Base-by-base conservation (phyloP, 2,888 invertebrate species). In the Halictus ligatus region DNA sequence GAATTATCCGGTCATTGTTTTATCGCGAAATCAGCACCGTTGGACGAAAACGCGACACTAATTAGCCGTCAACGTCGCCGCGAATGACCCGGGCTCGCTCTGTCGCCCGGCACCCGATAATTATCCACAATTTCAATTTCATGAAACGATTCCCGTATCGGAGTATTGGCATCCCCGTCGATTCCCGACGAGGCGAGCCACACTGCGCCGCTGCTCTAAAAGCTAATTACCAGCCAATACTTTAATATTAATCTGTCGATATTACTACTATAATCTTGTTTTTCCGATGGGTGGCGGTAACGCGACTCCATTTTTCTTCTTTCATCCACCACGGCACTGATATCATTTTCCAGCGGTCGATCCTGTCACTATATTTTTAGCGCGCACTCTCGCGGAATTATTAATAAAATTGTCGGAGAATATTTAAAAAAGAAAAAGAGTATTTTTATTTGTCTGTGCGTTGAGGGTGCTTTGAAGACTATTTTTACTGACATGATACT, bases 101-200 rank as follows among this genome's bases (percentile, higher is more conserved):
- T 80, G 80, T 78, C 75, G 77, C 48, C 3, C 18, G 75, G 58
- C 78, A 58, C 69, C 84, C 84, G 73, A 84, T 89, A 84, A 89
- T 89, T 83, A 71, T n/a, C 81, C 84, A 58, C 87, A 78, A 80
- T 84, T 89, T 83, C 89, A 84, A 83, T 89, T 83, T 79, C 76
- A 48, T 60, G 79, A 72, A 85, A 89, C 80, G 87, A 77, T 71
- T 75, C 67, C 54, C 75, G 43, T 18, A 29, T 48, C 35, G 43
- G 35, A 15, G 46, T 73, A 73, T 72, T 67, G 81, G 21, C 64
- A 54, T 25, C 60, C 13, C 15, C 64, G 8, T 29, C 76, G 60
- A 64, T 18, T n/a, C 4, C 7, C 64, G 46, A 12, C 46, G 25
- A 76, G 73, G 35, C 35, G 29, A 15, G 29, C 13, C 29, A 13